Evolutionary conservation across 2,888 invertebrate genomes (phyloP).

Genomic region (Aricia artaxerxes): DNA sequence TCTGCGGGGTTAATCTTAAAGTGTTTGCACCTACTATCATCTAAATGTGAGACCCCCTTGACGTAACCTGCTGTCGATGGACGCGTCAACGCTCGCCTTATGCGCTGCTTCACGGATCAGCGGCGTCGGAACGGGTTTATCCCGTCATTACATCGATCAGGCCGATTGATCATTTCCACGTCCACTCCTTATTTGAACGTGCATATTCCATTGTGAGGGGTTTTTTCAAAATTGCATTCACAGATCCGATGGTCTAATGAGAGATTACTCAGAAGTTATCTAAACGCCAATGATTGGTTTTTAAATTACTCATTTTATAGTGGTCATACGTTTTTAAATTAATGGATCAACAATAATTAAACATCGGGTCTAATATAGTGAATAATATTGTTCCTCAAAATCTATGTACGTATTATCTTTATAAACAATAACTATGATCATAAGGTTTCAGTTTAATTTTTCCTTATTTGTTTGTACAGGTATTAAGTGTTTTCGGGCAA

Average conservation of each 20-base stretch:
- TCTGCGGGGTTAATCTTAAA: background rate
- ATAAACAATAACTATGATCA: background rate
- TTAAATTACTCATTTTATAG: background rate
- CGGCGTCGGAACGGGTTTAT: conserved; percentile 61
- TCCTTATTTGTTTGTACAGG: conserved; percentile 7
- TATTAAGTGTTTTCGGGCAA: conserved; percentile 8
- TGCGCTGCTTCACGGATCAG: conserved; percentile 65
- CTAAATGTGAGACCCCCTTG: background rate
- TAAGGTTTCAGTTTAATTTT: background rate
- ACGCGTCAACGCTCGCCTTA: conserved; percentile 67
- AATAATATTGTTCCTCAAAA: background rate
- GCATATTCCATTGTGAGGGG: conserved; percentile 7
- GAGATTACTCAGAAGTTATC: background rate
- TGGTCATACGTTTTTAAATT: too few species aligned
- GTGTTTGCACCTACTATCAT: background rate
- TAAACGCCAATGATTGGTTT: background rate
- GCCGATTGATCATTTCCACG: conserved; percentile 52
- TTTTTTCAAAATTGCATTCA: background rate
- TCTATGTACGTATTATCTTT: too few species aligned
- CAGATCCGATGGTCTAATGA: background rate
- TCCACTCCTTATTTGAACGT: conserved; percentile 40
- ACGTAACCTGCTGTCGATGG: conserved; percentile 58
- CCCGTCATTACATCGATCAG: conserved; percentile 51
- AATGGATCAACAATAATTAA: background rate
- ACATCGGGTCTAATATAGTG: background rate